Evolutionary conservation across 2,113 vertebrate species (phyloP).

Genomic region (Scalopus aquaticus): DNA sequence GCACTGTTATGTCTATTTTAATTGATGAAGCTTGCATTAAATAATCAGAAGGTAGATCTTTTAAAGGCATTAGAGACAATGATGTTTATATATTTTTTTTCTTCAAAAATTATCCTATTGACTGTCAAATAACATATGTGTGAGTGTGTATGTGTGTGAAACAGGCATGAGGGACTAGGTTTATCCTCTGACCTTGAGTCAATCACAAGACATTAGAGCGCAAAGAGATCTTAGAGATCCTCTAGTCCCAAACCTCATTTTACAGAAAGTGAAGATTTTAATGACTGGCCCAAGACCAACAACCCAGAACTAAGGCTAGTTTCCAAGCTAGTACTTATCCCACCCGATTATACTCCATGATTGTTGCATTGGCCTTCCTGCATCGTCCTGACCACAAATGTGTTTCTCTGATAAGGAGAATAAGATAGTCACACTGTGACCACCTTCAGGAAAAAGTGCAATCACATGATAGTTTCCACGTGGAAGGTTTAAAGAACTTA

Average conservation of each 20-base stretch:
- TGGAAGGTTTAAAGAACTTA: constrained; percentile 22
- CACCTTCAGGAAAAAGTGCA: background rate
- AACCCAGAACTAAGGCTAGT: background rate
- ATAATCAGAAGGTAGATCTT: background rate
- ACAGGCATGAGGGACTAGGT: background rate
- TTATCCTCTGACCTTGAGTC: background rate
- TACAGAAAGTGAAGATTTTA: background rate
- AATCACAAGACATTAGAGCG: background rate
- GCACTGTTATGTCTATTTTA: constrained; percentile 5
- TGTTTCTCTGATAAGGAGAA: background rate
- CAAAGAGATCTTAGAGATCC: background rate
- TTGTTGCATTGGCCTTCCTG: background rate
- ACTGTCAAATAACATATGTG: background rate
- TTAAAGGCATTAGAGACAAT: background rate
- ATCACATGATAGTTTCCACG: background rate
- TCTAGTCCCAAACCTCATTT: background rate
- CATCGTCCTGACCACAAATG: background rate
- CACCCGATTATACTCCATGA: rapidly evolving
- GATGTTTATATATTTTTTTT: background rate
- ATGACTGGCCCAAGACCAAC: background rate
- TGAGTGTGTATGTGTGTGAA: background rate
- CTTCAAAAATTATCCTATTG: background rate
- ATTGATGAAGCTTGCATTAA: constrained; percentile 34
- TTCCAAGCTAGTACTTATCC: background rate
- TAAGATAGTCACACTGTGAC: background rate